These are phyloP conservation scores for Stegophylla sp. DNA, from an alignment of 2,888 invertebrate genomes.

Conservation along the genomic window DNA sequence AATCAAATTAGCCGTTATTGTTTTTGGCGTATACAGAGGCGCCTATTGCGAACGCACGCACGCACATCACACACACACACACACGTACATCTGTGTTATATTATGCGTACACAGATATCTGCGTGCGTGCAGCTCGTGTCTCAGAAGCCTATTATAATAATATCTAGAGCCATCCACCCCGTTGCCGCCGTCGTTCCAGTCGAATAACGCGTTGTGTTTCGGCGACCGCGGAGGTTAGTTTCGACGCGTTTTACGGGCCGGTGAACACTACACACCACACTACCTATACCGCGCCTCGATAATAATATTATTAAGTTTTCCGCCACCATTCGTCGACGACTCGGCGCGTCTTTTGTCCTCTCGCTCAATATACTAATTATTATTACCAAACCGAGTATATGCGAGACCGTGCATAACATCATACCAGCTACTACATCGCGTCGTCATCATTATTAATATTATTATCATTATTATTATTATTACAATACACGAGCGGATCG, in stretches of 20 bases:
- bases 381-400: conserved; percentile 48
- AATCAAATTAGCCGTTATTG: conserved; percentile 11
- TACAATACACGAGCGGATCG: no score
- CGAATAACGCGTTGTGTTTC: conserved; percentile 29
- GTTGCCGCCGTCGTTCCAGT: conserved; percentile 10
- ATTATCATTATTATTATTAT: no score
- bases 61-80: background rate
- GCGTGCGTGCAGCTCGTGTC: no score
- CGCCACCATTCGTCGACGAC: conserved; percentile 4
- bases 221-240: background rate
- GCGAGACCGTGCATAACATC: background rate
- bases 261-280: conserved; percentile 17
- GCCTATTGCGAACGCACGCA: background rate
- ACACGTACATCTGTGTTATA: no score
- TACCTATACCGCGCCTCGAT: background rate
- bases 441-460: no score
- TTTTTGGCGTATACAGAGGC: background rate
- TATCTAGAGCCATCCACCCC: no score
- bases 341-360: conserved; percentile 41
- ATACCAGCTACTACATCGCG: background rate
- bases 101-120: no score
- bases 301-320: conserved; percentile 46
- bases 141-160: no score
- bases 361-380: conserved; percentile 39
- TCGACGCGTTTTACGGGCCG: conserved; percentile 41